Evolutionary conservation across 2,888 invertebrate genomes (phyloP).

Genomic region (Drosophila parthenogenetica): DNA sequence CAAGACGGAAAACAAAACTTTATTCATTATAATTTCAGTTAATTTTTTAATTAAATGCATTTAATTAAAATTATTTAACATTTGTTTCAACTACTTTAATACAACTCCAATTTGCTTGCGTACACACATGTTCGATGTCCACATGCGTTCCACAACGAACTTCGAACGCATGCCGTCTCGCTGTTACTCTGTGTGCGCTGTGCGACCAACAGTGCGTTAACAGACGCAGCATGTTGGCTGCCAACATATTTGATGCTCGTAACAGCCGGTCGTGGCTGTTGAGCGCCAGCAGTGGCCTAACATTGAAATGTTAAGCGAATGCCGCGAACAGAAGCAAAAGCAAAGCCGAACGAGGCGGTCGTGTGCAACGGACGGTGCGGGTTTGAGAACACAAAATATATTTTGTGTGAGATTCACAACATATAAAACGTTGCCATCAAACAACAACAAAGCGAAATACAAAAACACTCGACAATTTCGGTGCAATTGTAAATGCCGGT

Average conservation of each 20-base stretch:
- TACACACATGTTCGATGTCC: conserved; percentile 40
- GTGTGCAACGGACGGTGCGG: conserved; percentile 60
- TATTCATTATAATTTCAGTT: too few species aligned
- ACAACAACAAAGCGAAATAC: conserved; percentile 11
- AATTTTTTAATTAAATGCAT: neutral
- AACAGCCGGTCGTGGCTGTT: conserved; percentile 14
- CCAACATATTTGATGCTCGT: conserved; percentile 26
- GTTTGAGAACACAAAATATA: conserved; percentile 7
- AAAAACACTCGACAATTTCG: conserved; percentile 45
- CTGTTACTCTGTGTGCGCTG: conserved; percentile 1
- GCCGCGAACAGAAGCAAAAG: conserved; percentile 54
- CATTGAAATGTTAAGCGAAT: conserved; percentile 31
- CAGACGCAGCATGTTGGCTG: conserved; percentile 33
- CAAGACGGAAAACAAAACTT: too few species aligned
- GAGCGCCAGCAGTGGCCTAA: conserved; percentile 15
- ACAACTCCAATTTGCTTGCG: neutral
- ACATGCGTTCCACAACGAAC: conserved; percentile 57
- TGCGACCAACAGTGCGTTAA: conserved; percentile 34
- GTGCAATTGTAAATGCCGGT: conserved; percentile 55
- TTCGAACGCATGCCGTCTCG: conserved; percentile 24
- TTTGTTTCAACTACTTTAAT: neutral
- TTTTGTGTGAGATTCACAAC: conserved; percentile 18
- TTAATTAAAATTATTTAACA: conserved; percentile 21
- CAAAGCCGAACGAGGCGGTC: conserved; percentile 60
- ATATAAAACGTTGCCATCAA: conserved; percentile 18